phyloP scores from a whole-genome alignment of 2,113 vertebrate species.

The Rhinolophus ferrumequinum region DNA sequence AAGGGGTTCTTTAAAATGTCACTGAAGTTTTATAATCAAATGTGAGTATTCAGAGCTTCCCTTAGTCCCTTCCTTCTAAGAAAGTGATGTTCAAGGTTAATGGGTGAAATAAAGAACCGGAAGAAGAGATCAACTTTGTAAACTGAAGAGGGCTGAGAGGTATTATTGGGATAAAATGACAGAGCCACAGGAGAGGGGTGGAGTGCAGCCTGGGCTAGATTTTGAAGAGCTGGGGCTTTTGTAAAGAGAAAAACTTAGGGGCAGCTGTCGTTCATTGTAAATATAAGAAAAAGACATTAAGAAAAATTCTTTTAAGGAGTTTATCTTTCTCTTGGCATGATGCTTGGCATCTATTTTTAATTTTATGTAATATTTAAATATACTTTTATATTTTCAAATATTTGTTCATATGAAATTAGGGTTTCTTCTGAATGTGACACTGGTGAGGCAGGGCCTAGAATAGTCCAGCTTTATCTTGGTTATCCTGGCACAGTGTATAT shows the following conservation, averaged over 20 bases:
- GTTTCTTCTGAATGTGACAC: constrained; percentile 11
- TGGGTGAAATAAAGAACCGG: background rate
- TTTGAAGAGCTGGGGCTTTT: background rate
- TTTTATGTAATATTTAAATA: constrained; percentile 47
- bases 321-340: constrained; percentile 13
- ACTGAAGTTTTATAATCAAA: background rate
- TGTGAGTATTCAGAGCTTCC: background rate
- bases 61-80: background rate
- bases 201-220: background rate
- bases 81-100: background rate
- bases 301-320: background rate
- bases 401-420: background rate
- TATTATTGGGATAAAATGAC: background rate
- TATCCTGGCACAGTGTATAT: background rate
- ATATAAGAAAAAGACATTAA: background rate
- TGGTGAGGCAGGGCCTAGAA: background rate
- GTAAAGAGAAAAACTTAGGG: background rate
- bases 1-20: background rate
- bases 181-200: background rate
- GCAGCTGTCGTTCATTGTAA: background rate
- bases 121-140: background rate
- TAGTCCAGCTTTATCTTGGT: background rate
- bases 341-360: background rate
- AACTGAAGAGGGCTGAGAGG: background rate
- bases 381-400: constrained; percentile 28